Conservation (phyloP, 2,797 vertebrate genomes). For the Rousettus madagascariensis region DNA sequence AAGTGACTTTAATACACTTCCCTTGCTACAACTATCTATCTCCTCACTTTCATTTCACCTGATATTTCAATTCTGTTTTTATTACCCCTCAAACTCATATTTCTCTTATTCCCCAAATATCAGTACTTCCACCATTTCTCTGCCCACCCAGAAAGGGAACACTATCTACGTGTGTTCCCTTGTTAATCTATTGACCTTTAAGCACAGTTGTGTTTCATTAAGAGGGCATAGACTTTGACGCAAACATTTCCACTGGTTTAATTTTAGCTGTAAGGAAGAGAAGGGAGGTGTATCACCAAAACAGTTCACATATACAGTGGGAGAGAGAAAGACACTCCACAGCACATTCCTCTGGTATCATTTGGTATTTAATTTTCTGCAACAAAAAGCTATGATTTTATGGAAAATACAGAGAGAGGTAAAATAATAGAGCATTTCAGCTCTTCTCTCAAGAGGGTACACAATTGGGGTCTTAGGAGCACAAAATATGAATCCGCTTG, state of each 20-base stretch:
- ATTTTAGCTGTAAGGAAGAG: constrained; percentile 67
- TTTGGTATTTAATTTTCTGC: constrained; percentile 53
- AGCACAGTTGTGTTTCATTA: constrained; percentile 54
- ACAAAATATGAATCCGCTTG: constrained; percentile 27
- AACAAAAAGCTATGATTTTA: constrained; percentile 24
- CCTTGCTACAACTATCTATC: neutral
- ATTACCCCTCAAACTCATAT: neutral
- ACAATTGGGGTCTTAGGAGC: neutral
- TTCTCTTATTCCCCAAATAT: neutral
- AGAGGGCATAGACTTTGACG: constrained; percentile 49
- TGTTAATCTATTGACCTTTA: constrained; percentile 70
- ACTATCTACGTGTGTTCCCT: neutral
- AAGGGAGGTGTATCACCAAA: constrained; percentile 52
- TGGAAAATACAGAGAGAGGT: constrained; percentile 26
- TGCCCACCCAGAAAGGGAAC: neutral
- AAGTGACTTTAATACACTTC: neutral
- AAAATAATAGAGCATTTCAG: neutral
- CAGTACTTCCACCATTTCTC: neutral
- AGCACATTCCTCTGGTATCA: constrained; percentile 48
- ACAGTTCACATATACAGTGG: constrained; percentile 41
- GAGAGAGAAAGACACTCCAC: neutral
- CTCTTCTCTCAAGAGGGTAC: neutral
- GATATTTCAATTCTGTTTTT: neutral
- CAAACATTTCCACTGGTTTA: constrained; percentile 70
- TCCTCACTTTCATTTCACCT: neutral